These are phyloP conservation scores for Helicoverpa assulta DNA, from an alignment of 2,888 invertebrate species.

Conservation along the genomic window DNA sequence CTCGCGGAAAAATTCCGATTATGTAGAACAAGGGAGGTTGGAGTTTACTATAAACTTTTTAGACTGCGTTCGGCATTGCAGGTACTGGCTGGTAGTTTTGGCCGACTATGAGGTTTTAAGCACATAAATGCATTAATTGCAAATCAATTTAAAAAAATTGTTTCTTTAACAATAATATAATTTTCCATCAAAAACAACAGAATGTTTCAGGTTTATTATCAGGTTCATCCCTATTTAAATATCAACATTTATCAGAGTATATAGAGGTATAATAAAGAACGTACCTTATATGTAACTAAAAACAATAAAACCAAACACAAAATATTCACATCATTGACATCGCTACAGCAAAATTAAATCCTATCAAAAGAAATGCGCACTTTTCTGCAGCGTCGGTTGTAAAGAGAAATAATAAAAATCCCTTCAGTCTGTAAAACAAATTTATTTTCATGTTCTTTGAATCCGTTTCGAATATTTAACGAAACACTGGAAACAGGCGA, in stretches of 20 bases:
- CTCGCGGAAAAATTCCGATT: conserved; percentile 63
- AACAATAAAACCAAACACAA: conserved; percentile 16
- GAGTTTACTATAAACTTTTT: conserved; percentile 30
- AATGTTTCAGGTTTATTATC: no score
- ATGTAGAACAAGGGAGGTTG: conserved; percentile 48
- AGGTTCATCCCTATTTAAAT: no score
- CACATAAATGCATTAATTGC: no score
- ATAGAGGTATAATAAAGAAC: no score
- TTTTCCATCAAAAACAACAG: no score
- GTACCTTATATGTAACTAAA: background rate
- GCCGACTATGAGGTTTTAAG: no score
- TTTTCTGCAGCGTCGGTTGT: conserved; percentile 49
- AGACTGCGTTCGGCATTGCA: background rate
- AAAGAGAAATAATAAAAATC: conserved; percentile 61
- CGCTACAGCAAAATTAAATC: conserved; percentile 54
- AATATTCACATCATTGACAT: conserved; percentile 25
- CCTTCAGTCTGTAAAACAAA: conserved; percentile 55
- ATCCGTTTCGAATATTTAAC: conserved; percentile 49
- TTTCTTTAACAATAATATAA: background rate
- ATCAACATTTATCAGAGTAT: background rate
- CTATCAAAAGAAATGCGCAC: conserved; percentile 56
- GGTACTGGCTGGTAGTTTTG: background rate
- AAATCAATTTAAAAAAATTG: no score
- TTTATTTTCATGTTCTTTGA: conserved; percentile 59
- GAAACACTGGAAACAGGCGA: conserved; percentile 26